Base-by-base conservation (phyloP, 2,888 invertebrate genomes). In the Athripsodes cinereus region DNA sequence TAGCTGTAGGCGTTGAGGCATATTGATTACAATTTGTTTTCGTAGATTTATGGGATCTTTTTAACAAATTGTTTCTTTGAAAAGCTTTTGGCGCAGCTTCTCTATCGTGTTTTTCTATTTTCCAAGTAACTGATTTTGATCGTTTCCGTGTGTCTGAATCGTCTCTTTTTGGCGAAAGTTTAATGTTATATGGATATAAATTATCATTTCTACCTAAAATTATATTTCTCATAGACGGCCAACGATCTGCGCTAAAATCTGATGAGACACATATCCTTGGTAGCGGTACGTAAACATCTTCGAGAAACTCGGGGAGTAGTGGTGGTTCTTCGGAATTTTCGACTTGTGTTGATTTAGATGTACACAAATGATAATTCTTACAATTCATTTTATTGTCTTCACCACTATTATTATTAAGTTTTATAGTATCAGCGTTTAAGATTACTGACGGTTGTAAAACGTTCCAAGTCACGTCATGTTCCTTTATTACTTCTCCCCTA, bases 141-240 rank as follows among this genome's bases (percentile, higher is more conserved):
- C 48, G 20, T 47, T 53, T 61, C 22, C 26, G 54, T 10, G 22
- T 22, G 6, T 6, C 18, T 22, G 40, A 13, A 34, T 18, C 13
- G 16, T 52, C 49, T 26, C 53, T 61, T 34, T 51, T 61, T 2
- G 78, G 78, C 34, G 78, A 78, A 34, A 77, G 59, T 50, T 71
- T 66, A 62, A 78, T 72, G 61, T 77, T 78, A 57, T 78, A 79
- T 0, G 79, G 78, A 68, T 75, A 78, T 1, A 69, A 60, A 59
- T 74, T 69, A 62, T 69, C 63, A 57, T 71, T 75, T 11, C 73
- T 68, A 8, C 78, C 78, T 62, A 79, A 67, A 60, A 79, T 76
- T 60, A 79, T 69, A 34, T 62, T 61, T 44, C 54, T 64, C 55
- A 64, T 63, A 2, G 52, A 34, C 8, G 58, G 58, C 62, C 62